Evolutionary conservation across 2,888 invertebrate genomes (phyloP).

Genomic region (Papilio protenor): DNA sequence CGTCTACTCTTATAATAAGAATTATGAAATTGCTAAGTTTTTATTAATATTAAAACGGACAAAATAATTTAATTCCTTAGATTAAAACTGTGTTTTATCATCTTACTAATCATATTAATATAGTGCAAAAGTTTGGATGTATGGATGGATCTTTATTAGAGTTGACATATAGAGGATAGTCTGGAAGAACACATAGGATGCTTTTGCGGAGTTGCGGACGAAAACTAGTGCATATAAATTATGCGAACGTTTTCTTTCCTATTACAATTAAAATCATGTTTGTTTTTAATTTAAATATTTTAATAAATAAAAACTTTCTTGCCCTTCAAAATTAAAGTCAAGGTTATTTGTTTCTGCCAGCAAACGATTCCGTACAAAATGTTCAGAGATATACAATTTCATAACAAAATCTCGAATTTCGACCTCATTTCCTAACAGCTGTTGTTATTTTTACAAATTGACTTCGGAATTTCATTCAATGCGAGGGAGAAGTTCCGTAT

Average conservation of each 20-base stretch:
- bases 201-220: too few relatives aligned
- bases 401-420: constrained; percentile 53
- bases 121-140: too few relatives aligned
- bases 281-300: not conserved
- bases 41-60: too few relatives aligned
- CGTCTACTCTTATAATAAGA: not conserved
- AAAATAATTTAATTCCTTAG: too few relatives aligned
- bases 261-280: constrained; percentile 8
- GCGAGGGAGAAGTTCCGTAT: constrained; percentile 31
- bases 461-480: constrained; percentile 34
- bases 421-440: constrained; percentile 48
- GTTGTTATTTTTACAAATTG: constrained; percentile 56
- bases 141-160: too few relatives aligned
- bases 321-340: constrained; percentile 14
- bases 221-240: too few relatives aligned
- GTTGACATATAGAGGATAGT: too few relatives aligned
- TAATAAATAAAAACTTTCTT: not conserved
- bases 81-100: too few relatives aligned
- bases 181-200: too few relatives aligned
- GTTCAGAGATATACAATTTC: constrained; percentile 48
- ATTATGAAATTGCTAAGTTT: too few relatives aligned
- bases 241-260: too few relatives aligned
- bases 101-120: too few relatives aligned
- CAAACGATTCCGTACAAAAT: constrained; percentile 48
- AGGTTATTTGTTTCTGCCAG: constrained; percentile 39